Base-by-base conservation (phyloP, 1,140 invertebrate species). In the Neodiprion lecontei region DNA sequence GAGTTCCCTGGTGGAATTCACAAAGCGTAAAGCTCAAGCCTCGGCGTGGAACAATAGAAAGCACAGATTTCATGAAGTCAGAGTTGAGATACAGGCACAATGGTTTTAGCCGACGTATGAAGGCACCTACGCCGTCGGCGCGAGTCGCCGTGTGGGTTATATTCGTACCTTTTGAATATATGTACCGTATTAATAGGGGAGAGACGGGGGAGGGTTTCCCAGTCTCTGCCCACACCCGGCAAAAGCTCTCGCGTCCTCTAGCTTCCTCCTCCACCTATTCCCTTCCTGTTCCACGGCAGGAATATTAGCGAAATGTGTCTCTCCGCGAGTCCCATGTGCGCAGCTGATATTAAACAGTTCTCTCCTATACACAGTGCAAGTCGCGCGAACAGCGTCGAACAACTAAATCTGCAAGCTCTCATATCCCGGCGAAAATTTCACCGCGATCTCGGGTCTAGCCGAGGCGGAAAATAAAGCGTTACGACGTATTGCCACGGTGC, bases 291-390 rank as follows among this genome's bases (percentile, higher is more conserved):
- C 17, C 17, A 21, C 2, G 28, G 1, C 28, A 40, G 53, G 11
- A 61, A 61, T 61, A 61, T 61, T 61, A 61, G 53, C n/a, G 53
- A 61, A 61, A 61, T 61, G 53, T 61, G 5, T 61, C 53, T 61
- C 53, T 17, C 11, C 53, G 8, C 53, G 53, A 4, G 53, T 61
- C 53, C 53, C 53, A 61, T 61, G 53, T 61, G 53, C 53, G 53
- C 11, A 12, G 53, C 53, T 61, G 53, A 61, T 61, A 61, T 61
- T 61, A 61, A 61, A 61, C 53, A 61, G 53, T 61, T 61, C 28
- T 40, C 28, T 17, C 9, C 53, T 40, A 40, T 40, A 21, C 17
- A 21, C 17, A 21, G 17, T 1, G 28, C 28, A 4, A 40, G 28
- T 40, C 5, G 28, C 0, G 28, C 28, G 28, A 40, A 40, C 28